Evolutionary conservation across 2,888 invertebrate species (phyloP).

Genomic region (Achlya flavicornis): DNA sequence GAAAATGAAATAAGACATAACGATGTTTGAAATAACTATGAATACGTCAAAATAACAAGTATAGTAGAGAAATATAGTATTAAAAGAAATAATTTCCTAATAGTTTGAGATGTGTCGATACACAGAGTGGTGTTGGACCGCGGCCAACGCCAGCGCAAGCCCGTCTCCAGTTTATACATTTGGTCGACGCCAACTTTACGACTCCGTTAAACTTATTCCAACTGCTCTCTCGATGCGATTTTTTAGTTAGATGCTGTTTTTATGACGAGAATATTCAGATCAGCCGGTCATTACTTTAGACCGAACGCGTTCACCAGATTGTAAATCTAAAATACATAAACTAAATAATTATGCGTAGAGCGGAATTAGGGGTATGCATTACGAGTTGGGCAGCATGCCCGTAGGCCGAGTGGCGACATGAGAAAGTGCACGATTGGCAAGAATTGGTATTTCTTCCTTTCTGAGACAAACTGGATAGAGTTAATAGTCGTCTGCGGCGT

Average conservation of each 20-base stretch:
- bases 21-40: not conserved
- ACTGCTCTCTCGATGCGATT: slow-evolving; percentile 59
- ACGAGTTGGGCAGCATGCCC: slow-evolving; percentile 48
- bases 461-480: slow-evolving; percentile 39
- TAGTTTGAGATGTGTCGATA: slow-evolving; percentile 55
- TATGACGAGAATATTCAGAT: slow-evolving; percentile 56
- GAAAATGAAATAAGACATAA: not conserved
- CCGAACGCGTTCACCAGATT: slow-evolving; percentile 35
- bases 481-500: slow-evolving; percentile 43
- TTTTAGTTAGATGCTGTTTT: slow-evolving; percentile 58
- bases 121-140: slow-evolving; percentile 56
- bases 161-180: slow-evolving; percentile 56
- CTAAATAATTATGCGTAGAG: slow-evolving; percentile 16
- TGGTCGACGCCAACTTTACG: slow-evolving; percentile 63
- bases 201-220: slow-evolving; percentile 66
- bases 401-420: slow-evolving; percentile 37
- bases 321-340: slow-evolving; percentile 41
- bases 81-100: slow-evolving; percentile 51
- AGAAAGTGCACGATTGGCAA: slow-evolving; percentile 48
- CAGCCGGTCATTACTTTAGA: slow-evolving; percentile 37
- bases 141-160: slow-evolving; percentile 60
- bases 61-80: not conserved
- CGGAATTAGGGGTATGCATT: slow-evolving; percentile 20
- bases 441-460: slow-evolving; percentile 53
- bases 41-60: not conserved